Evolutionary conservation across 1,140 invertebrate genomes (phyloP).

Genomic region (Cydia strobilella): DNA sequence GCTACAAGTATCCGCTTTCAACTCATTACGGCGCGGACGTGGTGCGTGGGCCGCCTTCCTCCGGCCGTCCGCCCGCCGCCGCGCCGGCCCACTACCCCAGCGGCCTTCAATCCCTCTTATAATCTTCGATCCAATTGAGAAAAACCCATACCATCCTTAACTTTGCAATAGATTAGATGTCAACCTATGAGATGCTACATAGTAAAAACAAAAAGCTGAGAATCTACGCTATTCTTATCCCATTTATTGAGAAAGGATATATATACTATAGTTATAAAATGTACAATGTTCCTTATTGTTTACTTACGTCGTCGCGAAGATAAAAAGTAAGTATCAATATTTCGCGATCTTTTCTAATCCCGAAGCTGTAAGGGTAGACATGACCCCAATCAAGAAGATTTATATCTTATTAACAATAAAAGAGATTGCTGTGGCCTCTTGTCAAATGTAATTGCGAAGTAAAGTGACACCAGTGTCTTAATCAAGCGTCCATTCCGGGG

Average conservation of each 20-base stretch:
- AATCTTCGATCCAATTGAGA: conserved; percentile 73
- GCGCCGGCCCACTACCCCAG: conserved; percentile 43
- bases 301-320: neutral
- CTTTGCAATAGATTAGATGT: conserved; percentile 53
- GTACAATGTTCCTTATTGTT: conserved; percentile 7
- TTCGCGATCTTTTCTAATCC: conserved; percentile 30
- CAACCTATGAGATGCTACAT: conserved; percentile 38
- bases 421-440: conserved; percentile 63
- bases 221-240: conserved; percentile 11
- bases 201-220: conserved; percentile 37
- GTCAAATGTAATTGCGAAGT: conserved; percentile 70
- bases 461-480: conserved; percentile 75
- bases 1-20: conserved; percentile 80
- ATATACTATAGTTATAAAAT: neutral
- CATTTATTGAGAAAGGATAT: conserved; percentile 8
- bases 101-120: conserved; percentile 75
- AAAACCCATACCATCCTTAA: conserved; percentile 63
- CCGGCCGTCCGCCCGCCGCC: neutral
- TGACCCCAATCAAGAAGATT: conserved; percentile 58
- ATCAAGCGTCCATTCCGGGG: conserved; percentile 72
- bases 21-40: conserved; percentile 78
- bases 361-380: conserved; percentile 17
- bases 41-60: conserved; percentile 66
- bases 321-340: conserved; percentile 31
- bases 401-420: conserved; percentile 71